These are phyloP conservation scores for Himalopsyche kuldschensis DNA, from an alignment of 2,888 invertebrate genomes.

Conservation along the genomic window DNA sequence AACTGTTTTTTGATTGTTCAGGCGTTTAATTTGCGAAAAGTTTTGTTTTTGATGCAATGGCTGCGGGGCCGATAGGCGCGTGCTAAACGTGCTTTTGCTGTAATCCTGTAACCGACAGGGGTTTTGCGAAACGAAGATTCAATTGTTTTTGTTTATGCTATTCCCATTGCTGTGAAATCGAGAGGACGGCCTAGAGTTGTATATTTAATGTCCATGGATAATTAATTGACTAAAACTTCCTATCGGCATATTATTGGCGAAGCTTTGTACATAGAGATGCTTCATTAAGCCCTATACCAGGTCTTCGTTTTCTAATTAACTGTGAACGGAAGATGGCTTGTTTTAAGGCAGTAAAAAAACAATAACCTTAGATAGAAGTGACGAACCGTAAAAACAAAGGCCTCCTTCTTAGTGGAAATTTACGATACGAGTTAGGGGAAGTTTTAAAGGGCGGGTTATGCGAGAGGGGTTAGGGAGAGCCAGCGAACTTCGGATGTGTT, in stretches of 20 bases:
- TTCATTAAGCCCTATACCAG: conserved; percentile 16
- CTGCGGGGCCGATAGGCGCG: too few species aligned
- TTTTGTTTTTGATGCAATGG: too few species aligned
- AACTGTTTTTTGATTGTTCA: too few species aligned
- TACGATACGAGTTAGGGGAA: conserved; percentile 27
- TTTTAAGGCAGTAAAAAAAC: conserved; percentile 36
- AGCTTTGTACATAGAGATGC: not conserved
- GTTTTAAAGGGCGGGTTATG: conserved; percentile 18
- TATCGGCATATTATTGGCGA: not conserved
- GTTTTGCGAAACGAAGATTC: too few species aligned
- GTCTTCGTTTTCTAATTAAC: conserved; percentile 34
- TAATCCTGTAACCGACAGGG: too few species aligned
- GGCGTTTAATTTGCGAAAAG: too few species aligned
- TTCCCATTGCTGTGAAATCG: not conserved
- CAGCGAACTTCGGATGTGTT: conserved; percentile 11
- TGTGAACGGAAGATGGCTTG: conserved; percentile 24
- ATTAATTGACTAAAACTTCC: not conserved
- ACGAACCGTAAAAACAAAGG: conserved; percentile 40
- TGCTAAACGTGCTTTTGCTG: too few species aligned
- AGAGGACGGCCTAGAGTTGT: not conserved
- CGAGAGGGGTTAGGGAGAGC: conserved; percentile 1
- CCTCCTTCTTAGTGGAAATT: conserved; percentile 35
- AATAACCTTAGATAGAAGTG: conserved; percentile 38
- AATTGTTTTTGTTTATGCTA: too few species aligned
- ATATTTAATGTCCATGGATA: not conserved